Evolutionary conservation across 2,797 vertebrate genomes (phyloP), one percentile per base, ranked within the genome.

Genomic region (Enteromius fasciolatus): DNA sequence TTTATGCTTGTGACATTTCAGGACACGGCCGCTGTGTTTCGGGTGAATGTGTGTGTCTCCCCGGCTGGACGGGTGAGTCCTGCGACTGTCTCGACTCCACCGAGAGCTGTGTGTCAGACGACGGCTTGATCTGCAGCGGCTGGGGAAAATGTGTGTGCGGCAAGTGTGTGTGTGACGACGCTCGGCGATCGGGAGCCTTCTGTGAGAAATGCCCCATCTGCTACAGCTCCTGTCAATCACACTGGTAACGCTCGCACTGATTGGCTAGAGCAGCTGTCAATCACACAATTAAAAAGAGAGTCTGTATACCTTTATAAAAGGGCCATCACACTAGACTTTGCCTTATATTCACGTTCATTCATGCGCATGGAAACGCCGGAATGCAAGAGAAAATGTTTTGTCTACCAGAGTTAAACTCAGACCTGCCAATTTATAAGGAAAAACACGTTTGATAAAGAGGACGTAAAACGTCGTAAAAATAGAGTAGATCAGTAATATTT

Each of bases 121-220:
- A 94, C 25, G 96, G 96, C 59, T 92, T 92, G 73, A 85, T 97
- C 73, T 99, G 98, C 92, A 95, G 95, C 1, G 97, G 96, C 76
- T 94, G 89, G 87, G 98, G 98, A 83, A 91, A 84, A 10, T 99
- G 98, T 80, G 89, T 94, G 78, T 99, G 98, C 78, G 98, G 98
- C 70, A 92, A 87, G 86, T 99, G 98, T 81, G 92, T 94, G 84
- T 99, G 98, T 85, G 94, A 96, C 0, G 94, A 97, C 70, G 90
- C 91, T 28, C 91, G 86, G 67, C 93, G 90, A 82, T 95, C 95
- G 3, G 98, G 98, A 86, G 92, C 91, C 66, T 93, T 96, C 87
- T 99, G 98, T 87, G 96, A 99, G 90, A 94, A 92, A 80, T 98
- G 97, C 82, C 96, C 96, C 50, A 89, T 94, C 8, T 99, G 97